Evolutionary conservation across 2,888 invertebrate genomes (phyloP).

Genomic region (Copidosoma aretas): DNA sequence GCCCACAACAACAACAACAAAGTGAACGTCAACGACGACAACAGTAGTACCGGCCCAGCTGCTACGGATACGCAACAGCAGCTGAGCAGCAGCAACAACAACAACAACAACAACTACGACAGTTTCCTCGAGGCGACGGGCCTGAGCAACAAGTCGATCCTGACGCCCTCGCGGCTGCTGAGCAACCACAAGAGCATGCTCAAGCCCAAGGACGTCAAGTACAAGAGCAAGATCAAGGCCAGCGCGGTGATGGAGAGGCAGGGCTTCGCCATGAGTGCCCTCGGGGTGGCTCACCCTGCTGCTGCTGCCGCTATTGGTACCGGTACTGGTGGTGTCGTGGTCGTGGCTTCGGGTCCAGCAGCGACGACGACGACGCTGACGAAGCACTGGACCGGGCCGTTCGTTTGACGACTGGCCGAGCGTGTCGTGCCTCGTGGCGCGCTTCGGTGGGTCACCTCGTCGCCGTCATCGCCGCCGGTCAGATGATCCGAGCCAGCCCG

Average conservation of each 20-base stretch:
- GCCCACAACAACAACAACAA: conserved; percentile 53
- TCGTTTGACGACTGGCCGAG: conserved; percentile 56
- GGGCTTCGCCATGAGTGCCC: conserved; percentile 52
- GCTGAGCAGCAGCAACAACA: conserved; percentile 56
- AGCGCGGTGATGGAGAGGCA: conserved; percentile 65
- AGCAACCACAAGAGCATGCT: conserved; percentile 79
- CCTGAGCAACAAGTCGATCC: conserved; percentile 78
- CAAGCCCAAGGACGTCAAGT: conserved; percentile 80
- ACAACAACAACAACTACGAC: conserved; percentile 66
- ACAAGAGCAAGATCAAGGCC: conserved; percentile 73
- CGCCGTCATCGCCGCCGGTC: conserved; percentile 3
- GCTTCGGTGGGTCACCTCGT: conserved; percentile 14
- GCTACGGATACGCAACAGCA: conserved; percentile 57
- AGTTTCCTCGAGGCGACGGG: conserved; percentile 81
- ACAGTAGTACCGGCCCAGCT: conserved; percentile 62
- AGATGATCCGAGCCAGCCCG: conserved; percentile 13
- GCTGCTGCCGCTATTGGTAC: too few relatives aligned
- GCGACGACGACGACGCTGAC: conserved; percentile 46
- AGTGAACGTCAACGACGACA: conserved; percentile 64
- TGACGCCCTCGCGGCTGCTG: conserved; percentile 71
- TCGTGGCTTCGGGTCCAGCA: conserved; percentile 39
- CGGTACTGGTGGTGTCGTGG: too few relatives aligned
- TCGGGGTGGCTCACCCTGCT: too few relatives aligned
- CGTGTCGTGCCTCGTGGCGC: conserved; percentile 29
- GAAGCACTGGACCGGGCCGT: conserved; percentile 65